phyloP scores from a whole-genome alignment of 2,113 vertebrate species.

The Nothoprocta perdicaria region DNA sequence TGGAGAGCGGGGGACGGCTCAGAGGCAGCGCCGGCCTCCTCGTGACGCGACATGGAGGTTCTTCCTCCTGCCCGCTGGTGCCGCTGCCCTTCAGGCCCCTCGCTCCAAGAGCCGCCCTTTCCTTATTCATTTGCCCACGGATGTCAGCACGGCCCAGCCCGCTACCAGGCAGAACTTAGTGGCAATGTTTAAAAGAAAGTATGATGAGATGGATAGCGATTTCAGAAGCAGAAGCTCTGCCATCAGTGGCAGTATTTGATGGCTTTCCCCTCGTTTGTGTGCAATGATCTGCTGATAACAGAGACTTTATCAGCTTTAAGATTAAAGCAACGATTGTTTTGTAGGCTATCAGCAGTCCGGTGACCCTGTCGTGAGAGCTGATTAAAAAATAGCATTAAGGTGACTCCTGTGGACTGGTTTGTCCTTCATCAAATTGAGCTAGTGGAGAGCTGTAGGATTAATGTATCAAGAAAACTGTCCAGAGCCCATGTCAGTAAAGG shows the following conservation, averaged over 20 bases:
- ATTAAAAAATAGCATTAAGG: slow-evolving; percentile 38
- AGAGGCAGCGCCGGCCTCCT: accelerated
- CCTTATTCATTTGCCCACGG: not conserved
- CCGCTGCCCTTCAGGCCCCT: not conserved
- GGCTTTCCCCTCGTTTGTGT: not conserved
- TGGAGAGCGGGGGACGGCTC: not conserved
- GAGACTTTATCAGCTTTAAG: slow-evolving; percentile 2
- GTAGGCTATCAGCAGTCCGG: slow-evolving; percentile 9
- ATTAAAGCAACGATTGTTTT: slow-evolving; percentile 36
- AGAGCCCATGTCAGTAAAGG: not conserved
- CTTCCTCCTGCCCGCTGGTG: not conserved
- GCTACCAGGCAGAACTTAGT: not conserved
- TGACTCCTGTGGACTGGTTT: slow-evolving; percentile 4
- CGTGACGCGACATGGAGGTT: accelerated
- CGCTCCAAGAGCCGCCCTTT: not conserved
- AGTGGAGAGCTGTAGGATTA: slow-evolving; percentile 25
- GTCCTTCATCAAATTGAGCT: slow-evolving; percentile 45
- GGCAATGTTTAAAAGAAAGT: not conserved
- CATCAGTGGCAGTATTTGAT: not conserved
- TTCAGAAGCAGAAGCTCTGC: slow-evolving; percentile 13
- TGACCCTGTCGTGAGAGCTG: not conserved
- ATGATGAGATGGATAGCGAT: not conserved
- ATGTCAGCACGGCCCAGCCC: not conserved
- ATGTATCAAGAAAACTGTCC: not conserved
- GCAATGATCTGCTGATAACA: slow-evolving; percentile 11